A percentile compares a stretch with the other conserved stretches of the same genome.
Evolutionary conservation across 1,140 invertebrate species (phyloP).

Genomic region (Sycobia sp.): DNA sequence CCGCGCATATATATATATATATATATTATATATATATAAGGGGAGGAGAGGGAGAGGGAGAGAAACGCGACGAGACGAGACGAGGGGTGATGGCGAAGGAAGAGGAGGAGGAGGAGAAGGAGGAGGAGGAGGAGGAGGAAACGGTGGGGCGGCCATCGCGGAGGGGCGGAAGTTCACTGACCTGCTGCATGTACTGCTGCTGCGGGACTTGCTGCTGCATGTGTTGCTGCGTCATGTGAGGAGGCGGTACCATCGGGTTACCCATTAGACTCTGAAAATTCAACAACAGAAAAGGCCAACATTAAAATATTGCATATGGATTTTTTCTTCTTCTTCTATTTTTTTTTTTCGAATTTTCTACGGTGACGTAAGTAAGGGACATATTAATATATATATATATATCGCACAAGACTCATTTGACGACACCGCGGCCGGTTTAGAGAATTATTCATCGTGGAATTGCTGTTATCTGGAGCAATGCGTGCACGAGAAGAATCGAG

Average conservation of each 20-base stretch:
- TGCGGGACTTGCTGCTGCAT: constrained; percentile 62
- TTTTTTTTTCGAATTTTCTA: no score
- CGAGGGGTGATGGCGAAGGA: background rate
- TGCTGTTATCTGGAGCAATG: no score
- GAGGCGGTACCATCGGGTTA: constrained; percentile 53
- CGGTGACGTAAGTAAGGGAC: no score
- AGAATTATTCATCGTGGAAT: no score
- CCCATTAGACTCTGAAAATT: constrained; percentile 55
- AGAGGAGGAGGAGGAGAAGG: background rate
- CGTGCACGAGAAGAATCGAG: no score
- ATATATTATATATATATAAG: background rate
- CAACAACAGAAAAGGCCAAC: no score
- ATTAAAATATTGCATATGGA: no score
- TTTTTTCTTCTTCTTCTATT: background rate
- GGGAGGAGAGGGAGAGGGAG: background rate
- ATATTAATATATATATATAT: no score
- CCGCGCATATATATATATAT: no score
- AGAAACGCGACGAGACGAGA: background rate
- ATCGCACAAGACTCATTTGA: no score
- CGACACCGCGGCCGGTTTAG: no score
- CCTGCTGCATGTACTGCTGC: constrained; percentile 61
- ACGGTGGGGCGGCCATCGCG: no score
- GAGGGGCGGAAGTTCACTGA: constrained; percentile 49
- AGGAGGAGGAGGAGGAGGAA: background rate
- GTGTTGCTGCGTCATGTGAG: constrained; percentile 59